Base-by-base conservation (phyloP, 2,888 invertebrate species). In the Flexamia atlantica region DNA sequence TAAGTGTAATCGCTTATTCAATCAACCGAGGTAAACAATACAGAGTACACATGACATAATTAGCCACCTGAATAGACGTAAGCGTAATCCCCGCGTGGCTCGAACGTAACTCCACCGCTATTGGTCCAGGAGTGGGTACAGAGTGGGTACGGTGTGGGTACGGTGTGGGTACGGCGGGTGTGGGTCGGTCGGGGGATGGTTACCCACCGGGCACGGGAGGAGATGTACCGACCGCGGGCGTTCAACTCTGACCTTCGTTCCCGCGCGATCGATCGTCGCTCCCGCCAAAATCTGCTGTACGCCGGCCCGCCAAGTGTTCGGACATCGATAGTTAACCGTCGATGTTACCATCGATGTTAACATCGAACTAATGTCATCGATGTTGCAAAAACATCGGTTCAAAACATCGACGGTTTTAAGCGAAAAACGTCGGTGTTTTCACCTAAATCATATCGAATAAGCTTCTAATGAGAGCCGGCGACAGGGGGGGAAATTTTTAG, bases 221-320 rank as follows among this genome's bases (percentile, higher is more conserved):
- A n/a, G n/a, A n/a, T n/a, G n/a, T 5, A 10, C 3, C 25, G 28
- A 10, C 64, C 25, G 30, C 57, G 74, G 74, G 17, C 74, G 74
- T 76, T 76, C 74, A 76, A 76, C 74, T 76, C 46, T 76, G 74
- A 76, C 74, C 74, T 76, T 76, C 74, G 46, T n/a, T 14, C 23
- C 68, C 9, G 2, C 5, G 12, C 14, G n/a, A 46, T 76, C 74
- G 42, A 76, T 28, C 42, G 28, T 46, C 40, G n/a, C 40, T 76
- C 74, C 74, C 74, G 74, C 74, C 74, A 76, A 76, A 76, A 46
- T 10, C 53, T 17, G n/a, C 12, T 46, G 46, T 17, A 20, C 53
- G 23, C 53, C 23, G 14, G 23, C 53, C 53, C 46, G 46, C 7
- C 12, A 40, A 40, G 36, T 9, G 36, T 9, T 36, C 36, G n/a